phyloP scores from a whole-genome alignment of 2,888 invertebrate species.

The Pecten maximus region DNA sequence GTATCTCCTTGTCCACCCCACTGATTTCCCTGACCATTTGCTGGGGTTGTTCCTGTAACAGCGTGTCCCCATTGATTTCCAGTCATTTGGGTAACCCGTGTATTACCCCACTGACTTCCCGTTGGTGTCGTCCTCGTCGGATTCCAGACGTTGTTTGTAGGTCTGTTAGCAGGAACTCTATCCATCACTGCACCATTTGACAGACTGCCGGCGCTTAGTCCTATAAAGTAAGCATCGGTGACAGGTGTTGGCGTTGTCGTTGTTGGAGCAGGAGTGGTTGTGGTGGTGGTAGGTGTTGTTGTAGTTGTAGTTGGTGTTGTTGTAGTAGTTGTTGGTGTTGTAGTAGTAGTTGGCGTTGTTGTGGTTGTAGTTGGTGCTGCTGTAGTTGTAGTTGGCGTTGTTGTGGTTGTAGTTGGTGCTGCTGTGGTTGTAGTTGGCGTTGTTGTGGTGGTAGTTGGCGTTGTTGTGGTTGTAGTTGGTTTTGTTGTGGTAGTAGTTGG shows the following conservation, averaged over 20 bases:
- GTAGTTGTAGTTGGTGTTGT: conserved; percentile 22
- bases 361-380: conserved; percentile 27
- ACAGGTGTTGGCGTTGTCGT: conserved; percentile 34
- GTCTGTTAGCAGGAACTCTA: background rate
- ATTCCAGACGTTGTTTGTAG: background rate
- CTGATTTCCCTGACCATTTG: background rate
- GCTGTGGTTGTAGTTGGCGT: background rate
- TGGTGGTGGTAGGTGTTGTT: background rate
- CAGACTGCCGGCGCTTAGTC: conserved; percentile 31
- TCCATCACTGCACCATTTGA: background rate
- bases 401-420: conserved; percentile 10
- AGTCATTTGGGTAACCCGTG: background rate
- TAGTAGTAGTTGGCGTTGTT: background rate
- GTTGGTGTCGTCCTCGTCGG: background rate
- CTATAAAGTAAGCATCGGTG: conserved; percentile 39
- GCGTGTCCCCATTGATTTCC: background rate
- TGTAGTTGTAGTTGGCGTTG: conserved; percentile 26
- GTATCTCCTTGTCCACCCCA: background rate
- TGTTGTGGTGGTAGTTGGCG: conserved; percentile 36
- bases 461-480: background rate
- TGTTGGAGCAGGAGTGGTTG: background rate
- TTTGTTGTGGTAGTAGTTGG: background rate
- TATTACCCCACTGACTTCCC: background rate
- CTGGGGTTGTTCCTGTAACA: background rate
- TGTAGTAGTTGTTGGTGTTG: conserved; percentile 35